phyloP scores from a whole-genome alignment of 2,888 invertebrate species.

The Halictus ligatus region DNA sequence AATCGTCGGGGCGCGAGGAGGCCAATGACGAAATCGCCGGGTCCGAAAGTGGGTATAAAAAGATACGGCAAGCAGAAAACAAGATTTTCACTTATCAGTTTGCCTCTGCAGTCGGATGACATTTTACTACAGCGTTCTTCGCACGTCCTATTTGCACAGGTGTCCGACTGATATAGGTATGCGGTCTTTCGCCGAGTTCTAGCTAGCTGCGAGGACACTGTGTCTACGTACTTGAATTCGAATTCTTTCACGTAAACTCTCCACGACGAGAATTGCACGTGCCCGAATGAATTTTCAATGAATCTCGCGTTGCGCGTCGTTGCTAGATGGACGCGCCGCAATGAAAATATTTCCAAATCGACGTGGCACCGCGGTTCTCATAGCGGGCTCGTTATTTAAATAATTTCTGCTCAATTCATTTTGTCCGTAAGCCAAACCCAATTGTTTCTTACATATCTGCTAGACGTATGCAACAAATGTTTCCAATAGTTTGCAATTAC shows the following conservation, averaged over 20 bases:
- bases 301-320: neutral
- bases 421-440: neutral
- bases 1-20: neutral
- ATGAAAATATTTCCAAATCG: neutral
- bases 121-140: conserved; percentile 39
- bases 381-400: neutral
- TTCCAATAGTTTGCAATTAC: neutral
- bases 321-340: neutral
- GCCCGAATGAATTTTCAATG: conserved; percentile 3
- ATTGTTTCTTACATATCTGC: neutral
- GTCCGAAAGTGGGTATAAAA: neutral
- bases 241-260: conserved; percentile 5
- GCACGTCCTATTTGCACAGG: conserved; percentile 60
- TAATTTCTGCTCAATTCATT: neutral
- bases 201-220: conserved; percentile 54
- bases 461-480: neutral
- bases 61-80: neutral
- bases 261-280: neutral
- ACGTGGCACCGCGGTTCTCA: neutral
- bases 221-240: conserved; percentile 35
- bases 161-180: conserved; percentile 43
- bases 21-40: neutral
- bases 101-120: conserved; percentile 31
- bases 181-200: conserved; percentile 26
- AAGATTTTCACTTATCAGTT: conserved; percentile 53